Evolutionary conservation across 2,113 vertebrate species (phyloP), one percentile per base, ranked within the genome.

Genomic region (Callocephalon fimbriatum): DNA sequence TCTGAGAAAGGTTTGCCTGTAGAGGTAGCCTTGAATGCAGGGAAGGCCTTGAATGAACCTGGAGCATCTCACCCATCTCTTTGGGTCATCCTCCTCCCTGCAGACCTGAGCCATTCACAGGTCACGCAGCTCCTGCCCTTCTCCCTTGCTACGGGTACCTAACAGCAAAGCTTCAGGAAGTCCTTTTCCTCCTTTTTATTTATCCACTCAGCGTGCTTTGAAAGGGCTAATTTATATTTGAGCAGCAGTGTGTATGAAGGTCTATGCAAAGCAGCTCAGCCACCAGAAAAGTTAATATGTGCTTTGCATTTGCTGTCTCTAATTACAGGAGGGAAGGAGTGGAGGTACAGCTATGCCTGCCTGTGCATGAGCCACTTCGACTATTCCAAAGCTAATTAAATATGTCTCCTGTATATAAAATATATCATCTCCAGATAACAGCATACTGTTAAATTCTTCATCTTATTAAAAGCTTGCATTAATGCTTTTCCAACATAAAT

Each of bases 381-480:
- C 97, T 98, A 97, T 90, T 97, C 13, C 88, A 98, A 97, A 98
- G 97, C 98, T 98, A 98, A 98, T 98, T 98, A 98, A 98, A 98
- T 95, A 98, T 97, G 97, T 98, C 98, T 98, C 93, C 93, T 98
- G 98, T 98, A 97, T 98, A 97, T 98, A 98, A 98, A 98, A 98
- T 98, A 98, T 98, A 98, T 98, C 98, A 98, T 98, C 97, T 95
- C 83, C 90, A 97, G 98, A 98, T 98, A 98, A 97, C 97, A 96
- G 97, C 96, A 97, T 97, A 98, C 97, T 97, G 98, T 98, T 98
- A 98, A 98, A 98, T 98, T 98, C 98, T 98, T 98, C 98, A 98
- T 98, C 97, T 98, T 98, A 98, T 98, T 98, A 98, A 98, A 95
- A 98, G 98, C 98, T 98, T 98, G 94, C 97, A 97, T 98, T 98